Evolutionary conservation across 2,113 vertebrate species (phyloP).

Genomic region (Anguilla japonica): DNA sequence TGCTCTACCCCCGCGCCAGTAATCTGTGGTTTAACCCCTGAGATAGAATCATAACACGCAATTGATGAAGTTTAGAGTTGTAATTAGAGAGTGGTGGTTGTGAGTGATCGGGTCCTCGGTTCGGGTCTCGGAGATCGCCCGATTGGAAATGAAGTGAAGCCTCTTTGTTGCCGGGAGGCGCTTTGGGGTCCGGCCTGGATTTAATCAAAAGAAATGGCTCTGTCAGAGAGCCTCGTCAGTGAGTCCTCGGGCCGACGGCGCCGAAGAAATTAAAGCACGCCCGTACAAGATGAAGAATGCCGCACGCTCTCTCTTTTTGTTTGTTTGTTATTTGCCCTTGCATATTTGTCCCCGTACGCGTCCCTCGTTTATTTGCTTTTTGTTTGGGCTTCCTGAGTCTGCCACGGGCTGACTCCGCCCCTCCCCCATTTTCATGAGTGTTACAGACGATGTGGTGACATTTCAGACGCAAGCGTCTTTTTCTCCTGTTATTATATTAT

Average conservation of each 20-base stretch:
- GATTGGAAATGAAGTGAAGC: not conserved
- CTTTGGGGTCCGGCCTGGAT: not conserved
- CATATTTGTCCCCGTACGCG: too few relatives aligned
- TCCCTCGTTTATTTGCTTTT: too few relatives aligned
- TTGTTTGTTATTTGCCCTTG: not conserved
- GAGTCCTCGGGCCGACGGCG: not conserved
- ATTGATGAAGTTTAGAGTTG: not conserved
- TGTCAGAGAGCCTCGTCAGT: not conserved
- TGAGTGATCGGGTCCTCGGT: not conserved
- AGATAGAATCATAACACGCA: conserved; percentile 11
- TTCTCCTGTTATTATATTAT: not conserved
- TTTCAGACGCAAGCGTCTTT: not conserved
- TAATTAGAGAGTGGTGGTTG: not conserved
- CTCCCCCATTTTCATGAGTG: not conserved
- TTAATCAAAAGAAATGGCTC: not conserved
- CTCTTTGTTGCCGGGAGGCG: not conserved
- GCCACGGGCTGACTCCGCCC: too few relatives aligned
- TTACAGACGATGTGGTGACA: not conserved
- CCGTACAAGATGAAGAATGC: too few relatives aligned
- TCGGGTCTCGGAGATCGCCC: not conserved
- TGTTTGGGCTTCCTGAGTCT: too few relatives aligned
- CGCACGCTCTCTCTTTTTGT: too few relatives aligned
- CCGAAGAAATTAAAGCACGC: too few relatives aligned
- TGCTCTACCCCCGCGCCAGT: conserved; percentile 7
- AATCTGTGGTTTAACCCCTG: not conserved